These are phyloP conservation scores for Ormia ochracea DNA, from an alignment of 2,888 invertebrate genomes.

Conservation along the genomic window DNA sequence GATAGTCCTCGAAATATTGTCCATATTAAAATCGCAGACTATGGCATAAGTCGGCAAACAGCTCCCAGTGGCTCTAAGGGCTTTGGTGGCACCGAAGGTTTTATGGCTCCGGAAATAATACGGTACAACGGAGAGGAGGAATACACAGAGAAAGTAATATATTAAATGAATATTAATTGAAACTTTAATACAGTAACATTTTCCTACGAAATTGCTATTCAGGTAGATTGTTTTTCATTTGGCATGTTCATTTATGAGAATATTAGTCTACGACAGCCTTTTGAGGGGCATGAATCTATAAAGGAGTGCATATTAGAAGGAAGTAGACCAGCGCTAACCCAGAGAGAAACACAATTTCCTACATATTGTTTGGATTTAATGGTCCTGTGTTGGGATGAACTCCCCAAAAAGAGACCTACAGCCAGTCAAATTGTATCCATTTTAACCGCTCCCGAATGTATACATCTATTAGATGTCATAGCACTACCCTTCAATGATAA, in stretches of 20 bases:
- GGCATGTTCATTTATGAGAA: conserved; percentile 99
- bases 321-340: conserved; percentile 91
- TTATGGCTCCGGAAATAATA: conserved; percentile 99
- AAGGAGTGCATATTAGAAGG: conserved; percentile 98
- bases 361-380: conserved; percentile 94
- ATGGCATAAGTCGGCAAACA: conserved; percentile 93
- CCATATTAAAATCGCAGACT: conserved; percentile 96
- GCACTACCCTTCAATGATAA: conserved; percentile 83
- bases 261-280: conserved; percentile 93
- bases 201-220: neutral
- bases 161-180: neutral
- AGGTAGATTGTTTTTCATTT: conserved; percentile 99
- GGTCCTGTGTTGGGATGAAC: conserved; percentile 96
- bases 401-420: conserved; percentile 90
- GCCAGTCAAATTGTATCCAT: conserved; percentile 96
- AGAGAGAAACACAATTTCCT: conserved; percentile 89
- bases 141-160: conserved; percentile 93
- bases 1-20: conserved; percentile 83
- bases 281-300: conserved; percentile 96
- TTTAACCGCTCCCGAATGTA: conserved; percentile 93
- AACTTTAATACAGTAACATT: neutral
- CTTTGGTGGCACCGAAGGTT: conserved; percentile 98
- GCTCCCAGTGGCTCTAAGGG: conserved; percentile 96
- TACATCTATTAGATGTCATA: conserved; percentile 88
- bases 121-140: conserved; percentile 98